Evolutionary conservation across 2,888 invertebrate genomes (phyloP).

Genomic region (Folsomia candida): DNA sequence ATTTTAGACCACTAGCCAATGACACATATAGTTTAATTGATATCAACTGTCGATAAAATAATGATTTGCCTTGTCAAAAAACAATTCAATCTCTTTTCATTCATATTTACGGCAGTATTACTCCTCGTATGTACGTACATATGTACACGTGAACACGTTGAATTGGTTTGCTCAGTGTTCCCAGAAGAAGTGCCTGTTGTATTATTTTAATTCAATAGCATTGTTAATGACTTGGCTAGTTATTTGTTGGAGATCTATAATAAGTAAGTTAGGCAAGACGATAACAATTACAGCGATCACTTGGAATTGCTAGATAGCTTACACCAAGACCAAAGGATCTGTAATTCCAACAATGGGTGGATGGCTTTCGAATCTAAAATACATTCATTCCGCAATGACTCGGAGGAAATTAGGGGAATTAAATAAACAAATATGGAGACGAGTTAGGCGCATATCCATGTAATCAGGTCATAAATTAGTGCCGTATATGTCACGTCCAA

Average conservation of each 20-base stretch:
- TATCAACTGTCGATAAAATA: neutral
- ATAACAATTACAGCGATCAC: neutral
- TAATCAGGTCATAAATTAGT: slow-evolving; percentile 1
- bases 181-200: neutral
- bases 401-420: neutral
- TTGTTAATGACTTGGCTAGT: neutral
- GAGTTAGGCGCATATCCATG: neutral
- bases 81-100: neutral
- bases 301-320: neutral
- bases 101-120: too few relatives aligned
- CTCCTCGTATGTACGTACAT: too few relatives aligned
- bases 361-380: neutral
- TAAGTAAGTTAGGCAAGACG: neutral
- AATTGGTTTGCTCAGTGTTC: too few relatives aligned
- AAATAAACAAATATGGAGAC: slow-evolving; percentile 7
- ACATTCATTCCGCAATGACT: neutral
- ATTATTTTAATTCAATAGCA: neutral
- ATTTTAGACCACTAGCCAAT: neutral
- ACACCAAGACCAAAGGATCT: neutral
- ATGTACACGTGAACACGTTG: too few relatives aligned
- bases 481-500: neutral
- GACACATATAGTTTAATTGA: neutral
- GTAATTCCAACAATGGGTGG: neutral
- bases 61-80: neutral
- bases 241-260: neutral